Evolutionary conservation across 2,888 invertebrate genomes (phyloP).

Genomic region (Sympetrum striolatum): DNA sequence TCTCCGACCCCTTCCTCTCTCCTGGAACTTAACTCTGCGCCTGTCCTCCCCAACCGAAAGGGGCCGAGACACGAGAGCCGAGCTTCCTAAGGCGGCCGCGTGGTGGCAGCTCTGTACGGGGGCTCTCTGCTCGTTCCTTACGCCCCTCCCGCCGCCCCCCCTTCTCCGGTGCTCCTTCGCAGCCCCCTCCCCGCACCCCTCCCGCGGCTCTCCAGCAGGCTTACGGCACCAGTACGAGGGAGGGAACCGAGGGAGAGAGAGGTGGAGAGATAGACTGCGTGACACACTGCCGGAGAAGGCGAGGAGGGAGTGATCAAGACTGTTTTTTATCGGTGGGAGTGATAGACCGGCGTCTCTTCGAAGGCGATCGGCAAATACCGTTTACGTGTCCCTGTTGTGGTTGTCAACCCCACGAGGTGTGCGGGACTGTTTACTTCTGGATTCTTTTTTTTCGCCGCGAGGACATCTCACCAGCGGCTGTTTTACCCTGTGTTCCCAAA

Average conservation of each 20-base stretch:
- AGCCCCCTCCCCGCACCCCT: neutral
- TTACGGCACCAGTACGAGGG: slow-evolving; percentile 29
- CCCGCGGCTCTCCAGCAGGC: slow-evolving; percentile 2
- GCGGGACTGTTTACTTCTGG: neutral
- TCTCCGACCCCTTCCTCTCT: slow-evolving; percentile 24
- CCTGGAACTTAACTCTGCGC: slow-evolving; percentile 42
- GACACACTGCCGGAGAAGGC: neutral
- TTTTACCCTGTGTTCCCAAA: neutral
- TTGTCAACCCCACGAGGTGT: neutral
- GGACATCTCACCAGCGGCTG: neutral
- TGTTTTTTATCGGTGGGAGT: neutral
- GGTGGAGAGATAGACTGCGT: neutral
- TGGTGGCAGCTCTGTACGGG: slow-evolving; percentile 35
- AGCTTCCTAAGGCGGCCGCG: slow-evolving; percentile 34
- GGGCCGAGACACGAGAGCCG: slow-evolving; percentile 10
- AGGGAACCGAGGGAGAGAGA: slow-evolving; percentile 30
- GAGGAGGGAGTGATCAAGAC: neutral
- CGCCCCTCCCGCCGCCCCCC: neutral
- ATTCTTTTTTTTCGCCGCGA: neutral
- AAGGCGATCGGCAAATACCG: neutral
- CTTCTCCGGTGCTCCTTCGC: neutral
- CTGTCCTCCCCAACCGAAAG: neutral
- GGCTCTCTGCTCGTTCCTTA: slow-evolving; percentile 1
- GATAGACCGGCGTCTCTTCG: neutral
- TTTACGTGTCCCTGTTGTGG: neutral